phyloP scores from a whole-genome alignment of 2,888 invertebrate genomes.

The Caenorhabditis sp. region DNA sequence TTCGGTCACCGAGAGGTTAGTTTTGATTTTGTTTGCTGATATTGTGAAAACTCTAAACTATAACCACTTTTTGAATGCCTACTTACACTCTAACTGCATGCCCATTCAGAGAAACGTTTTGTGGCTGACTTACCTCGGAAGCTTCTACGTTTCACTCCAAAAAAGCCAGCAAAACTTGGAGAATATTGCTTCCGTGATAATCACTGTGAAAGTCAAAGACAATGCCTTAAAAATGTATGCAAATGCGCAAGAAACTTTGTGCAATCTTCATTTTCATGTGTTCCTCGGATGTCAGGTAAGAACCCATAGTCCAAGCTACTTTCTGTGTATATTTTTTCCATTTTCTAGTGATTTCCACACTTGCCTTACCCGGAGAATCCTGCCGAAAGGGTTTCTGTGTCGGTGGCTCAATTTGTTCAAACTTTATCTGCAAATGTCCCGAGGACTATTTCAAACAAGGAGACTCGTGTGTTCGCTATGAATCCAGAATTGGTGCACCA shows the following conservation, averaged over 20 bases:
- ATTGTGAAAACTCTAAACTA: not conserved
- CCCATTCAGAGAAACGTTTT: slow-evolving; percentile 54
- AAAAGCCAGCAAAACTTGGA: slow-evolving; percentile 55
- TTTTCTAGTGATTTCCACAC: slow-evolving; percentile 75
- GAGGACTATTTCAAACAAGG: slow-evolving; percentile 62
- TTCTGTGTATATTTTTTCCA: not conserved
- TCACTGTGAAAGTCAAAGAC: slow-evolving; percentile 53
- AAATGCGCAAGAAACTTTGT: slow-evolving; percentile 58
- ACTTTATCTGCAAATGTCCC: slow-evolving; percentile 68
- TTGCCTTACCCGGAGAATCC: slow-evolving; percentile 73
- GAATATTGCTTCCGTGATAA: slow-evolving; percentile 55
- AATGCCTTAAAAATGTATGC: slow-evolving; percentile 56
- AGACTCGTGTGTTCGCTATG: slow-evolving; percentile 49
- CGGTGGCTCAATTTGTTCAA: slow-evolving; percentile 77
- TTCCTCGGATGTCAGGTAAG: slow-evolving; percentile 57
- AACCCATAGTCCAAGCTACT: no score
- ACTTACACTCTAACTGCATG: slow-evolving; percentile 54
- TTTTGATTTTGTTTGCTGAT: no score
- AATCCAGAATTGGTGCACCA: slow-evolving; percentile 59
- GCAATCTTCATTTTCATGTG: slow-evolving; percentile 47
- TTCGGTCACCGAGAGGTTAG: slow-evolving; percentile 63
- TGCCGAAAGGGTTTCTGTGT: slow-evolving; percentile 78
- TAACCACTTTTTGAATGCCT: not conserved
- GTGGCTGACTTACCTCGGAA: slow-evolving; percentile 37
- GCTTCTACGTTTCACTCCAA: slow-evolving; percentile 50